These are phyloP conservation scores for Collichthys lucidus DNA, from an alignment of 2,113 vertebrate species.

Conservation along the genomic window DNA sequence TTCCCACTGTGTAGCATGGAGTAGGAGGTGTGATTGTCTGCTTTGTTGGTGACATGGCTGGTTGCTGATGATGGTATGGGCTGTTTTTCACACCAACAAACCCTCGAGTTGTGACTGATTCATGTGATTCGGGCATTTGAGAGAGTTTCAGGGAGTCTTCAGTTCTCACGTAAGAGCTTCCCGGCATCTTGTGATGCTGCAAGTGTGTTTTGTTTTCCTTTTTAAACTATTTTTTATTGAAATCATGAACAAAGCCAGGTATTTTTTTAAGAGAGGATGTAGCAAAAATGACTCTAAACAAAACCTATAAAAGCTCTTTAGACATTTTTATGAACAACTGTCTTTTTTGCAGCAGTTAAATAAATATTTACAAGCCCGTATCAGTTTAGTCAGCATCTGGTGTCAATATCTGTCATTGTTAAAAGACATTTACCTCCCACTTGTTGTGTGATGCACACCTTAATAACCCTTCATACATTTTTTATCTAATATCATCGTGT, in stretches of 20 bases:
- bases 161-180: no score
- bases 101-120: constrained; percentile 4
- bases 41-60: no score
- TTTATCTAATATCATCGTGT: no score
- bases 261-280: background rate
- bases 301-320: background rate
- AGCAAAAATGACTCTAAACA: background rate
- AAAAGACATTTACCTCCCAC: background rate
- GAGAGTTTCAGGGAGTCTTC: no score
- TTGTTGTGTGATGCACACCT: background rate
- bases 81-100: background rate
- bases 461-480: no score
- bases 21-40: no score
- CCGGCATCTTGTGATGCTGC: no score
- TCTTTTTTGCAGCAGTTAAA: background rate
- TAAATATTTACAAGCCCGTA: background rate
- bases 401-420: background rate
- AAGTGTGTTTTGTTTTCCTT: no score
- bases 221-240: no score
- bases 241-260: background rate
- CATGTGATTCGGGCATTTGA: background rate
- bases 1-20: no score
- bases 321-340: background rate
- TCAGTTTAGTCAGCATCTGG: background rate
- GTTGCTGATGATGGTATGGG: background rate